phyloP scores from a whole-genome alignment of 2,797 vertebrate genomes.

The Mallotus villosus region DNA sequence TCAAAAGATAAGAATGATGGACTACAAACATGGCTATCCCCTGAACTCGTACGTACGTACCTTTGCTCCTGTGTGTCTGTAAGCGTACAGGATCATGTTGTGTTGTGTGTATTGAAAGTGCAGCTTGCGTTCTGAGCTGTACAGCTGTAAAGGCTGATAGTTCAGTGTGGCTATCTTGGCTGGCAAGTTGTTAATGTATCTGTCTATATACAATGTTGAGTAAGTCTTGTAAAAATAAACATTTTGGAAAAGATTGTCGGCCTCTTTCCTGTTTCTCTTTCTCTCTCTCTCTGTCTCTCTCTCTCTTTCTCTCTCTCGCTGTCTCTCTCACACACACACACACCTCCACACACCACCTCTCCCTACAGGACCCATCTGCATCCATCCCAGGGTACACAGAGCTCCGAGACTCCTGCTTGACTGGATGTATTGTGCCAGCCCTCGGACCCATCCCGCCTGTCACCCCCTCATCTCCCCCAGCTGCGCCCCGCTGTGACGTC shows the following conservation, averaged over 20 bases:
- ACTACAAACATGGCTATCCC: slow-evolving; percentile 33
- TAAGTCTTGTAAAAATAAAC: slow-evolving; percentile 46
- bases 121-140: slow-evolving; percentile 30
- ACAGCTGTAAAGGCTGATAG: slow-evolving; percentile 7
- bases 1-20: neutral
- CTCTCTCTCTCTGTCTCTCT: neutral
- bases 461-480: neutral
- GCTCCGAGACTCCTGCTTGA: too few relatives aligned
- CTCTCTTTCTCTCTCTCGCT: neutral
- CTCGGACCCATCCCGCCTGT: neutral
- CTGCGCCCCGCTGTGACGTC: too few relatives aligned
- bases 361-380: neutral
- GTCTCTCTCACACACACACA: neutral
- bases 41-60: slow-evolving; percentile 44
- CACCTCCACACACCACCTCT: neutral
- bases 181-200: slow-evolving; percentile 34
- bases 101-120: slow-evolving; percentile 28
- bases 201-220: slow-evolving; percentile 34
- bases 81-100: slow-evolving; percentile 45
- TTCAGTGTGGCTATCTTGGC: slow-evolving; percentile 24
- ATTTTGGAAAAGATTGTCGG: neutral
- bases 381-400: neutral
- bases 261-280: neutral
- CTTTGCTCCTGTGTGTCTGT: slow-evolving; percentile 35
- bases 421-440: neutral